Evolutionary conservation across 2,888 invertebrate species (phyloP), one percentile per base, ranked within the genome.

Genomic region (Tetanocera ferruginea): DNA sequence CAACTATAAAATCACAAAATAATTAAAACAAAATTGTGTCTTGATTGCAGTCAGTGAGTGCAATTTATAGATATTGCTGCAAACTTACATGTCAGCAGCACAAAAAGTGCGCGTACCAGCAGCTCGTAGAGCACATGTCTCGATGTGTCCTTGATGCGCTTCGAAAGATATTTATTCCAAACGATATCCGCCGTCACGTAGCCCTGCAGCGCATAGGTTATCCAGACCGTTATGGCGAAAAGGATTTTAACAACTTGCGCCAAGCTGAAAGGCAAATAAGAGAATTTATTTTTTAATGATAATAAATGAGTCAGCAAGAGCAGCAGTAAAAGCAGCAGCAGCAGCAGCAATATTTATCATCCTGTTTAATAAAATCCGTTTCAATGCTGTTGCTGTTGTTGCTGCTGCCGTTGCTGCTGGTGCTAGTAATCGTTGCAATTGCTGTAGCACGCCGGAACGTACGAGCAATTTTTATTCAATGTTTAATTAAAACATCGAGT

Each of bases 121-220:
- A 96, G 95, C 88, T 97, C 97, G 52, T 93, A 94, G 8, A 94
- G 85, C 60, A 90, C 89, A 57, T 90, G 89, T 79, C 92, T 91
- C 83, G 93, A 94, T 1, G 87, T 84, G 84, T 90, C 87, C 82
- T 94, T 93, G 14, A 94, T 89, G 82, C 93, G 93, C 83, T 97
- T 97, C 60, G 89, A 89, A 60, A 91, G 82, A 77, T 90, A 91
- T 52, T 90, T 90, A 75, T 87, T 82, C 97, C 97, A 98, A 82
- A 98, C 94, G 79, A 99, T 97, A 85, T 96, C 96, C 92, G 98
- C 95, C 0, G 99, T 98, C 4, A 99, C 99, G 91, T 98, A 99
- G 89, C 99, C 98, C 90, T 99, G 98, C n/a, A 99, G 92, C 51
- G 96, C 95, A 91, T 98, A 99, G 0, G 98, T 97, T 84, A 98